phyloP scores from a whole-genome alignment of 1,140 invertebrate species.

The Cataglyphis hispanica region DNA sequence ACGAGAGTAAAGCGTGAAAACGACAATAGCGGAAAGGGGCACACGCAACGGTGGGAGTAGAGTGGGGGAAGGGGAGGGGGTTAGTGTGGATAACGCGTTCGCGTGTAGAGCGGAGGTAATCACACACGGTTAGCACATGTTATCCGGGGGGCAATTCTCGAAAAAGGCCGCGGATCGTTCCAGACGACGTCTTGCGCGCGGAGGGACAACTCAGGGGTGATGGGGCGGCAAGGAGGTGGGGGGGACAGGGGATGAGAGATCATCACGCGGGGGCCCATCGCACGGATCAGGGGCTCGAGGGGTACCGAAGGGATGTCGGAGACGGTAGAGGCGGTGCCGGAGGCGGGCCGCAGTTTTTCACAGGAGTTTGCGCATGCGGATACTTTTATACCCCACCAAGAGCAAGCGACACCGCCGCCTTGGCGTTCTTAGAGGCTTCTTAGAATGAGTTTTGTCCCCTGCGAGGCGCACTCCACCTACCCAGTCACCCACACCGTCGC shows the following conservation, averaged over 20 bases:
- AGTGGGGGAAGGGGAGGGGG: background rate
- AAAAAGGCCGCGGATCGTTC: conserved; percentile 81
- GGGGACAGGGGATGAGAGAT: too few species aligned
- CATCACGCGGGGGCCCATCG: conserved; percentile 65
- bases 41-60: background rate
- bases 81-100: conserved; percentile 8
- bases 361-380: conserved; percentile 83
- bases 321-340: conserved; percentile 82
- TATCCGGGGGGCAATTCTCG: conserved; percentile 79
- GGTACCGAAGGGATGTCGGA: conserved; percentile 65
- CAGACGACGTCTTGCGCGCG: conserved; percentile 72
- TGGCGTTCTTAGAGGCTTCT: conserved; percentile 86
- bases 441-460: conserved; percentile 85
- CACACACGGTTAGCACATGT: conserved; percentile 82
- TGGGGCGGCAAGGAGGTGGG: conserved; percentile 43
- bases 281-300: conserved; percentile 42
- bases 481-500: conserved; percentile 31
- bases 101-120: conserved; percentile 73
- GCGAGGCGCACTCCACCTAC: conserved; percentile 63
- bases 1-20: conserved; percentile 31
- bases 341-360: conserved; percentile 85
- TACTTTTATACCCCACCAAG: conserved; percentile 83
- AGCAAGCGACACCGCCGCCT: conserved; percentile 70
- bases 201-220: too few species aligned
- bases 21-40: background rate